These are phyloP conservation scores for Oncorhynchus keta DNA, from an alignment of 2,113 vertebrate genomes.

Conservation along the genomic window DNA sequence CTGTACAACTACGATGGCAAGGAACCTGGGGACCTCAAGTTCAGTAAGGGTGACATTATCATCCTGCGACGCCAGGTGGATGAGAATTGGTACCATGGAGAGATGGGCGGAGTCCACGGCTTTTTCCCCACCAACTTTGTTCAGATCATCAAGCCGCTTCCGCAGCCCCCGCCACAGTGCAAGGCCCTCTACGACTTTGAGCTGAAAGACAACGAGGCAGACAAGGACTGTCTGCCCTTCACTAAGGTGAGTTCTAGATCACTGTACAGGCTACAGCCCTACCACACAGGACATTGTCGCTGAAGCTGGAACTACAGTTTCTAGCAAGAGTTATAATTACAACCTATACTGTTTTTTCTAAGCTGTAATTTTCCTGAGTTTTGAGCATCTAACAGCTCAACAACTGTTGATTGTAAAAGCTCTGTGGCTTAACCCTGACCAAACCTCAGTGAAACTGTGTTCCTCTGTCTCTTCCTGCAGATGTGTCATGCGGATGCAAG, in stretches of 20 bases:
- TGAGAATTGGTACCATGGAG: slow-evolving; percentile 98
- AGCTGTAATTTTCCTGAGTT: too few species aligned
- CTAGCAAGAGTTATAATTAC: too few species aligned
- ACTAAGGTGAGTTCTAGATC: slow-evolving; percentile 80
- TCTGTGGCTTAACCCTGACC: not conserved
- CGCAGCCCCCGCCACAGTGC: slow-evolving; percentile 96
- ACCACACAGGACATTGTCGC: too few species aligned
- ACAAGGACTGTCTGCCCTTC: slow-evolving; percentile 98
- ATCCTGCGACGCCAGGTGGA: slow-evolving; percentile 96
- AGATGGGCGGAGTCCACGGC: slow-evolving; percentile 92
- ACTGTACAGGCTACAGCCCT: too few species aligned
- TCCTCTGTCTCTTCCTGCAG: not conserved
- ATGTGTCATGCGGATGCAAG: too few species aligned
- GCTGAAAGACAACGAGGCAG: slow-evolving; percentile 98
- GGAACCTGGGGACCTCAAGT: slow-evolving; percentile 96
- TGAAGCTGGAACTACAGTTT: too few species aligned
- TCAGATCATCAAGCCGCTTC: slow-evolving; percentile 96
- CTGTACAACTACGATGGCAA: slow-evolving; percentile 98
- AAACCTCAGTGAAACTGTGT: slow-evolving; percentile 6
- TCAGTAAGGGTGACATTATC: slow-evolving; percentile 96
- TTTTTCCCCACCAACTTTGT: slow-evolving; percentile 99
- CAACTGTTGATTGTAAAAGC: not conserved
- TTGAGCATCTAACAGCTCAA: not conserved
- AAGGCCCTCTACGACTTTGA: slow-evolving; percentile 99
- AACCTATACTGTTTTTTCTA: too few species aligned